Conservation (phyloP, 2,113 vertebrate species). For the Calidris pugnax region DNA sequence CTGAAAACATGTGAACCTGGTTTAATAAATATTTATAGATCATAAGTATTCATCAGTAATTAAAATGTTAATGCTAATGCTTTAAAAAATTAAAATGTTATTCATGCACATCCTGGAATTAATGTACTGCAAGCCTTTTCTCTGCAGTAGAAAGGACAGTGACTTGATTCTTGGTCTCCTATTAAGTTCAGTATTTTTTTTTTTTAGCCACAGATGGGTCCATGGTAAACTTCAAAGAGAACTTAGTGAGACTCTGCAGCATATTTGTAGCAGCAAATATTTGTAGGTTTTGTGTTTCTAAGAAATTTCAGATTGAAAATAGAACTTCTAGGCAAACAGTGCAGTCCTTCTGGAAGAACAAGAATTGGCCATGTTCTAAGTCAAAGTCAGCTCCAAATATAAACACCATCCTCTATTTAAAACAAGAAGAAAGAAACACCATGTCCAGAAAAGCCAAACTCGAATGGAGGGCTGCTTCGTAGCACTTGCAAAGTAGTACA, state of each 20-base stretch:
- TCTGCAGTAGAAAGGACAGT: not conserved
- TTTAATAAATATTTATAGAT: conserved; percentile 4
- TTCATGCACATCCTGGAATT: not conserved
- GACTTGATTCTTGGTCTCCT: not conserved
- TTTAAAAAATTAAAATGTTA: not conserved
- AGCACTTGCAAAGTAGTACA: not conserved
- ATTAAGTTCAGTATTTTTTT: not conserved
- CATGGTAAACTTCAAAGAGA: not conserved
- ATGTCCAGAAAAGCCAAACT: not conserved
- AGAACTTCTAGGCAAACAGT: not conserved
- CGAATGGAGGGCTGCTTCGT: not conserved
- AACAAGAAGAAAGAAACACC: not conserved
- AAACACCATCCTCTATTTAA: not conserved
- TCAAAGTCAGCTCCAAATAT: not conserved
- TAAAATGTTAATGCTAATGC: not conserved
- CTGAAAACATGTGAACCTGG: not conserved
- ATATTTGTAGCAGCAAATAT: not conserved
- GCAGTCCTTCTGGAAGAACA: not conserved
- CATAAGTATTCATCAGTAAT: not conserved
- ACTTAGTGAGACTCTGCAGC: not conserved
- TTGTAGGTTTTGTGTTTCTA: not conserved
- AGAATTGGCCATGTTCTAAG: not conserved
- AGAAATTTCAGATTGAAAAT: not conserved
- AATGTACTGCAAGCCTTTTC: not conserved
- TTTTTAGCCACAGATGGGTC: not conserved